Evolutionary conservation across 2,113 vertebrate species (phyloP).

Genomic region (Irena cyanogastra): DNA sequence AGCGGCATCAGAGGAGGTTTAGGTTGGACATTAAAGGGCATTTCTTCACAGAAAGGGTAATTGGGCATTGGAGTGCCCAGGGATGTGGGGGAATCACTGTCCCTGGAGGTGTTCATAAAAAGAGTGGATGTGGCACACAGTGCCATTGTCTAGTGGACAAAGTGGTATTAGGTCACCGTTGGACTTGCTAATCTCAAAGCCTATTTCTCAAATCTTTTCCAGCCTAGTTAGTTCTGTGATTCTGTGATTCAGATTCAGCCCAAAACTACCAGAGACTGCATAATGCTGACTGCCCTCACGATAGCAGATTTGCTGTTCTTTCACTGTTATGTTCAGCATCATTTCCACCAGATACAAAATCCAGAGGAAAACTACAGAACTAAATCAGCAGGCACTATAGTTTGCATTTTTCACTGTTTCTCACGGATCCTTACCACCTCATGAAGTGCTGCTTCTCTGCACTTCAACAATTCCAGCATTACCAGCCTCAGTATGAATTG

Average conservation of each 20-base stretch:
- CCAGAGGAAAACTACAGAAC: neutral
- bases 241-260: neutral
- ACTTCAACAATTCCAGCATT: neutral
- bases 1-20: neutral
- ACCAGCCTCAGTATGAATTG: neutral
- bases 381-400: neutral
- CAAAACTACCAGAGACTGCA: neutral
- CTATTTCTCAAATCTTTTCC: neutral
- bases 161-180: neutral
- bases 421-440: neutral
- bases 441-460: neutral
- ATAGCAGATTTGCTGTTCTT: neutral
- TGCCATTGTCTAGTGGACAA: neutral
- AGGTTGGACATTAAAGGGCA: neutral
- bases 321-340: neutral
- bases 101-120: neutral
- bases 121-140: neutral
- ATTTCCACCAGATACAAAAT: neutral
- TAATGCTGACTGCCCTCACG: neutral
- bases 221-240: neutral
- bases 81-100: neutral
- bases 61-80: neutral
- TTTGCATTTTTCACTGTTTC: rapidly evolving
- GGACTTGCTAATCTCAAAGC: neutral
- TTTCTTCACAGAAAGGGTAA: neutral